phyloP scores from a whole-genome alignment of 2,888 invertebrate species.

The Cryptocheilus praepositus region DNA sequence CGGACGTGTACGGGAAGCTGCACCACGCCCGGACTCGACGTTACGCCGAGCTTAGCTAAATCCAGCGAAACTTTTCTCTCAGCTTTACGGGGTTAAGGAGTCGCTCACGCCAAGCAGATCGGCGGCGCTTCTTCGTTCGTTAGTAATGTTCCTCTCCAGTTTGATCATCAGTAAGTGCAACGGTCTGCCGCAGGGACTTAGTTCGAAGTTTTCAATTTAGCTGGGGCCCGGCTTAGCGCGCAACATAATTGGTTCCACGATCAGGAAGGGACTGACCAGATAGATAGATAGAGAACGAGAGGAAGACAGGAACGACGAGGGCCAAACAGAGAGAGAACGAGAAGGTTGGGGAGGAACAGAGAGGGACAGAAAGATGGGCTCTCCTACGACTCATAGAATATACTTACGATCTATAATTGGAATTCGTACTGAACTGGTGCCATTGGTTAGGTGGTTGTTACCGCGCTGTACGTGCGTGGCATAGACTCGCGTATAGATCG shows the following conservation, averaged over 20 bases:
- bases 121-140: constrained; percentile 29
- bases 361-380: constrained; percentile 12
- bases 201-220: constrained; percentile 38
- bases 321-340: not conserved
- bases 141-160: constrained; percentile 16
- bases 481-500: constrained; percentile 41
- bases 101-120: too few species aligned
- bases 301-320: constrained; percentile 1
- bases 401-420: constrained; percentile 57
- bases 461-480: constrained; percentile 52
- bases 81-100: too few species aligned
- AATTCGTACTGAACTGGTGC: constrained; percentile 53
- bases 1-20: too few species aligned
- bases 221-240: constrained; percentile 4
- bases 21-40: too few species aligned
- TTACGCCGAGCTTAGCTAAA: too few species aligned
- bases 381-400: constrained; percentile 37
- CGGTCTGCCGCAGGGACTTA: constrained; percentile 7
- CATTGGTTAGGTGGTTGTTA: constrained; percentile 56
- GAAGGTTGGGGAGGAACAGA: constrained; percentile 13
- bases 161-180: constrained; percentile 17
- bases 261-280: constrained; percentile 16
- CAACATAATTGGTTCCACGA: constrained; percentile 42
- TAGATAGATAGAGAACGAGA: constrained; percentile 8
- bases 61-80: too few species aligned